Conservation (phyloP, 2,797 vertebrate species). For the Xerus rutilus region DNA sequence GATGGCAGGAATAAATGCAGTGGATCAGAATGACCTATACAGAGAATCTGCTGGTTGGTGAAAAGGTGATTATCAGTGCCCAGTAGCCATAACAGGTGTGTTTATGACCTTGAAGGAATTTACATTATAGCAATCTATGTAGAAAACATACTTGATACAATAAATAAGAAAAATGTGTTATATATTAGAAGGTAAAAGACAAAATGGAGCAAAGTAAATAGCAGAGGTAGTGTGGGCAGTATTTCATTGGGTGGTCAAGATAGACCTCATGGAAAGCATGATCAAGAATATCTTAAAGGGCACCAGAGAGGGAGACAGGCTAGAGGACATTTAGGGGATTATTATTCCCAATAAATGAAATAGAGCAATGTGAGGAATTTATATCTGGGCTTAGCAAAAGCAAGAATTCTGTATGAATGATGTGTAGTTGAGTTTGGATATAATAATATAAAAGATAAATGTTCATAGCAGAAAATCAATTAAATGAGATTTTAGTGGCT, state of each 20-base stretch:
- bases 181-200: not conserved
- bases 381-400: not conserved
- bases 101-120: not conserved
- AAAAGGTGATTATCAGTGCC: not conserved
- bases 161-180: not conserved
- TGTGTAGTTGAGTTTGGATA: not conserved
- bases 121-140: not conserved
- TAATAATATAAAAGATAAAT: not conserved
- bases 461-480: not conserved
- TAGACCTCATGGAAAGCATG: not conserved
- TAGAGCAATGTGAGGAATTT: not conserved
- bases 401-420: not conserved
- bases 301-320: not conserved
- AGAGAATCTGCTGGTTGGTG: not conserved
- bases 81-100: not conserved
- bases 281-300: not conserved
- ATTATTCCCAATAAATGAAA: not conserved
- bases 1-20: not conserved
- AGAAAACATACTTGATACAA: not conserved
- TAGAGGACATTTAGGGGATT: not conserved
- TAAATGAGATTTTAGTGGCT: slow-evolving; percentile 12
- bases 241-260: not conserved
- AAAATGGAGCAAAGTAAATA: not conserved
- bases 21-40: not conserved
- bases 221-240: accelerated